Base-by-base conservation (phyloP, 2,113 vertebrate genomes). In the Sceloporus tristichus region DNA sequence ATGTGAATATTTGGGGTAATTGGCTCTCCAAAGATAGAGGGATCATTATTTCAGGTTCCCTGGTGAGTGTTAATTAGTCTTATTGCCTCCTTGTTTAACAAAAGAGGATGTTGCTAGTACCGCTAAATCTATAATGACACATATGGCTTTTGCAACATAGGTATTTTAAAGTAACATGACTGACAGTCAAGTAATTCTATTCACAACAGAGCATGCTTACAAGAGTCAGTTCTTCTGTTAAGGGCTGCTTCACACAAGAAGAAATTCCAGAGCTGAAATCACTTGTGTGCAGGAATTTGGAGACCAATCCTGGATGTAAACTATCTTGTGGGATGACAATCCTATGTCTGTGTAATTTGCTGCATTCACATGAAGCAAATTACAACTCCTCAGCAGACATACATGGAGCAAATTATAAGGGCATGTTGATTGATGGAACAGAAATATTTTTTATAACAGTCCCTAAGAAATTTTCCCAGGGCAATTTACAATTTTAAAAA, bases 1-100 rank as follows among this genome's bases (percentile, higher is more conserved):
- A 96, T 97, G 95, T 97, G 97, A 97, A 97, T 97, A 97, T 97
- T 96, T 96, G 96, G 95, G 93, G 95, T 97, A 97, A 97, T 97
- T 97, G 97, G 96, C 95, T 97, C 94, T 93, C 94, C 96, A 95
- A 96, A 96, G 94, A 94, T 92, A 95, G 91, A 95, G 94, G 95
- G 91, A 95, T 96, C 96, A 95, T 97, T 97, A 97, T 97, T 96
- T 96, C 95, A 93, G 94, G 91, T 95, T 97, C 96, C 97, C 96
- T 79, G 94, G 96, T 92, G 97, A 97, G 97, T 91, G 92, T 97
- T 97, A 97, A 97, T 97, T 97, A 97, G 94, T 96, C 96, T 95
- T 96, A 97, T 97, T 96, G 93, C 96, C 95, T 96, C 97, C 95
- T 96, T 95, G 95, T 96, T 96, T 97, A 96, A 97, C 97, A 96